A percentile compares a stretch with the other conserved stretches of the same genome.
Evolutionary conservation across 1,140 invertebrate genomes (phyloP).

Genomic region (Matsumurasca onukii): DNA sequence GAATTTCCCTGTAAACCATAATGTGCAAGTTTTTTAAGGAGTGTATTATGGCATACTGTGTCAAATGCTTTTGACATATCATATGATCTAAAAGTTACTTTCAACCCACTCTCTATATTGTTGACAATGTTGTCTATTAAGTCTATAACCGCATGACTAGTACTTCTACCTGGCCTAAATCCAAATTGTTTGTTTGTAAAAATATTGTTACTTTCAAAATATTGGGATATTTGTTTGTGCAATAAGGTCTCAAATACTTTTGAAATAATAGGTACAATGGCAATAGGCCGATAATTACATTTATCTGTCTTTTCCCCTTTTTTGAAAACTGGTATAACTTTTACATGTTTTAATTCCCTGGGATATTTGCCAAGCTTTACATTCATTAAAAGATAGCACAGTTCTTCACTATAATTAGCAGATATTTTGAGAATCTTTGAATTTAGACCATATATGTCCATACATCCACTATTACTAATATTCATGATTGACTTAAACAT

Average conservation of each 20-base stretch:
- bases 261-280: too few relatives aligned
- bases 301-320: background rate
- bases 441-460: background rate
- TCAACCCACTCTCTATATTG: too few relatives aligned
- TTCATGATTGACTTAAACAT: background rate
- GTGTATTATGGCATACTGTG: too few relatives aligned
- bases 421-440: background rate
- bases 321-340: background rate
- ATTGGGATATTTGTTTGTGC: constrained; percentile 6
- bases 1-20: background rate
- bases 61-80: constrained; percentile 5
- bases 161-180: background rate
- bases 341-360: background rate
- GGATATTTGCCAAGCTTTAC: background rate
- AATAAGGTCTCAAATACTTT: background rate
- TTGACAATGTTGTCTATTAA: background rate
- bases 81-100: background rate
- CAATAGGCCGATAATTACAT: background rate
- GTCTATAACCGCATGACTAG: background rate
- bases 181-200: background rate
- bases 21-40: background rate
- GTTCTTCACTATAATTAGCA: background rate
- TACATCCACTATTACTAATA: background rate
- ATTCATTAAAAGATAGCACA: background rate
- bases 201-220: too few relatives aligned